Percentiles rank a stretch among this genome's conserved stretches.
Conservation (phyloP, 2,888 invertebrate genomes). For the Geotrupes spiniger region DNA sequence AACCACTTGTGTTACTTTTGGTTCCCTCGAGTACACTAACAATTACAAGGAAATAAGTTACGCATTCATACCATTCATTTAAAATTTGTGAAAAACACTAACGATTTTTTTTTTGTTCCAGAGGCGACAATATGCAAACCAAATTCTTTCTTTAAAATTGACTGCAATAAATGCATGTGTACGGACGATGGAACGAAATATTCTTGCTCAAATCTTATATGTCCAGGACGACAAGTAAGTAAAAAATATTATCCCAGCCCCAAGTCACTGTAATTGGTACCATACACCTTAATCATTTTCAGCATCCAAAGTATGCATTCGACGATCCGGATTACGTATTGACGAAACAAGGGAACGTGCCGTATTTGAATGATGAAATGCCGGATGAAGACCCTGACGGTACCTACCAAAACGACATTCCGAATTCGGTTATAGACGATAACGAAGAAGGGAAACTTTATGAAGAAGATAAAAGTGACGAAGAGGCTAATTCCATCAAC, state of each 20-base stretch:
- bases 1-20: no score
- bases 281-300: no score
- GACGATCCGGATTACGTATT: slow-evolving; percentile 4
- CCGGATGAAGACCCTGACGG: not conserved
- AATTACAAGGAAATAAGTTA: no score
- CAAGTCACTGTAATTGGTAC: no score
- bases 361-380: not conserved
- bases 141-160: not conserved
- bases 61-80: no score
- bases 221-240: not conserved
- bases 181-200: not conserved
- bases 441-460: not conserved
- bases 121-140: not conserved
- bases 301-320: not conserved
- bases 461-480: not conserved
- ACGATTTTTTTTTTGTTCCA: not conserved
- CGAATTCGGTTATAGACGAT: not conserved
- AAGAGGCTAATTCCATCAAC: not conserved
- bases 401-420: not conserved
- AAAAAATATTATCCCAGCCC: not conserved
- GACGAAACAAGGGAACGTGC: not conserved
- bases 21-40: no score
- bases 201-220: not conserved
- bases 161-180: not conserved
- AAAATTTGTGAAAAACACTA: no score